Conservation (phyloP, 2,113 vertebrate species). For the Fregata magnificens region DNA sequence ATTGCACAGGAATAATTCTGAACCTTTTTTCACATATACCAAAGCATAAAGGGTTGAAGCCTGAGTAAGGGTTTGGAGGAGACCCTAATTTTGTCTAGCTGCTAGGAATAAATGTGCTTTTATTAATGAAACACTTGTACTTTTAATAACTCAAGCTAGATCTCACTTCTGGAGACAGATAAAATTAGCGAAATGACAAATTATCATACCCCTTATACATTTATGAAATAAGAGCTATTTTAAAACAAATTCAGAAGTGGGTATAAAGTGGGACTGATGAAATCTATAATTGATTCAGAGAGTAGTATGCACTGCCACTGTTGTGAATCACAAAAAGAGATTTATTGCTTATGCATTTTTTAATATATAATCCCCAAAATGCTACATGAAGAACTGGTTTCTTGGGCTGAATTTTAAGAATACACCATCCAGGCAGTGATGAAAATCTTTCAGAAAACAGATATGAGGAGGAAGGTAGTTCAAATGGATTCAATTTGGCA, state of each 20-base stretch:
- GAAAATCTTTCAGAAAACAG: slow-evolving; percentile 37
- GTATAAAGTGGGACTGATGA: slow-evolving; percentile 11
- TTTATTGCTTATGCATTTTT: slow-evolving; percentile 40
- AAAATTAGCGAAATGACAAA: slow-evolving; percentile 11
- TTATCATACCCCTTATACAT: not conserved
- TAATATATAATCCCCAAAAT: slow-evolving; percentile 42
- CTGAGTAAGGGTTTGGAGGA: not conserved
- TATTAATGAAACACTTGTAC: not conserved
- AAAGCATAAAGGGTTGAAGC: not conserved
- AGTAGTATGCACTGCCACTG: not conserved
- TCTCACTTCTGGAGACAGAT: not conserved
- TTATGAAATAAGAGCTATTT: not conserved
- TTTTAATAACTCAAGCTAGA: slow-evolving; percentile 6
- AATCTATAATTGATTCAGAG: slow-evolving; percentile 29
- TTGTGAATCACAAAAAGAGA: not conserved
- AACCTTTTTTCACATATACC: not conserved
- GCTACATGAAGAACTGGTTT: not conserved
- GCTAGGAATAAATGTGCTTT: not conserved
- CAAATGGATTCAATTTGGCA: slow-evolving; percentile 36
- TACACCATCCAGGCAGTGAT: not conserved
- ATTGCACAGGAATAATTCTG: not conserved
- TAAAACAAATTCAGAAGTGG: slow-evolving; percentile 29
- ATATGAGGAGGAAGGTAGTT: slow-evolving; percentile 8
- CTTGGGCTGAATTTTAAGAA: slow-evolving; percentile 32
- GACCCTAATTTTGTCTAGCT: not conserved